A percentile compares a stretch with the other conserved stretches of the same genome.
Evolutionary conservation across 1,140 invertebrate species (phyloP).

Genomic region (Stenopsyche tienmushanensis): DNA sequence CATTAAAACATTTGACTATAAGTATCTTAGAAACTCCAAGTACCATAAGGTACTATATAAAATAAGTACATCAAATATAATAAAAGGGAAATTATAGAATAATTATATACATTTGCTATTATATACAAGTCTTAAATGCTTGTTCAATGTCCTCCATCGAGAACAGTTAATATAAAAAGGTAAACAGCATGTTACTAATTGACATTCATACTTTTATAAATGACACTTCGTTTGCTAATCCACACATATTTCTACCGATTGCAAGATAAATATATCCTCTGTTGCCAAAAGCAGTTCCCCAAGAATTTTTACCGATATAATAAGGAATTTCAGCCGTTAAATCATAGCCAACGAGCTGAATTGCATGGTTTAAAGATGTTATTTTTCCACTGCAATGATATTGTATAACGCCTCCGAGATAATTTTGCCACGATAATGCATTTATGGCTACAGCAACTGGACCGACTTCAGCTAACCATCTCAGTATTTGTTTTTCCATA

Average conservation of each 20-base stretch:
- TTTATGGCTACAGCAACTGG: conserved; percentile 81
- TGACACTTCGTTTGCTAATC: conserved; percentile 59
- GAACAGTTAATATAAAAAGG: too few species aligned
- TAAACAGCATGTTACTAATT: too few species aligned
- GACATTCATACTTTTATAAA: too few species aligned
- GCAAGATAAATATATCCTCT: conserved; percentile 78
- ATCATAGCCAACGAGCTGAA: conserved; percentile 85
- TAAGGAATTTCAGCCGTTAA: conserved; percentile 69
- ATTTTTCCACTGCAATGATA: conserved; percentile 70
- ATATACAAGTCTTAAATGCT: too few species aligned
- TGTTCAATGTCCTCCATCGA: too few species aligned
- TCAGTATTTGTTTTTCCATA: conserved; percentile 67
- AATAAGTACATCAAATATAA: too few species aligned
- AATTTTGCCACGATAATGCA: conserved; percentile 84
- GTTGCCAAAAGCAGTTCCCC: conserved; percentile 76
- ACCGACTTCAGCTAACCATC: conserved; percentile 65
- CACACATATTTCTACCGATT: conserved; percentile 78
- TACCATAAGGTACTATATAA: too few species aligned
- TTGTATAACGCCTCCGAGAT: conserved; percentile 82
- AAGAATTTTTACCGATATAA: conserved; percentile 86
- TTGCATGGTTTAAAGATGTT: conserved; percentile 77
- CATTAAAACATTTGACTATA: too few species aligned
- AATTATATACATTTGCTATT: too few species aligned
- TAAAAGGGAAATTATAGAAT: too few species aligned
- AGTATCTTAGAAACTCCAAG: too few species aligned